Percentiles rank a stretch among this genome's conserved stretches.
These are phyloP conservation scores for Lypha dubia DNA, from an alignment of 2,888 invertebrate species.

Conservation along the genomic window DNA sequence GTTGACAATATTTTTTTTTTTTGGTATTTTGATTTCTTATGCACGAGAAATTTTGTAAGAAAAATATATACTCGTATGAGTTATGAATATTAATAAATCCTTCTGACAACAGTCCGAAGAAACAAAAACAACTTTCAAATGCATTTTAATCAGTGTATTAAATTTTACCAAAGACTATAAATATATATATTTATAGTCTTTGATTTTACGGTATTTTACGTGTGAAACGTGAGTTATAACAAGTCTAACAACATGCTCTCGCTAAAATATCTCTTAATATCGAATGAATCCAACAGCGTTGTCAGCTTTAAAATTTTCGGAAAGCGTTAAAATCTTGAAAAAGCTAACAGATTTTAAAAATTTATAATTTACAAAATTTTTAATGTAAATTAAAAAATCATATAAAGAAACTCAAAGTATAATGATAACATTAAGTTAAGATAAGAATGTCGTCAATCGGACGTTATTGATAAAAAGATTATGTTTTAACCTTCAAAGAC, in stretches of 20 bases:
- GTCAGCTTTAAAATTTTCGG: no score
- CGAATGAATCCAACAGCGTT: neutral
- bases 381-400: no score
- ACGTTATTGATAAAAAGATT: no score
- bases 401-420: no score
- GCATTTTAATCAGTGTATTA: conserved; percentile 59
- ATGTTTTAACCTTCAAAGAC: no score
- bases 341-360: no score
- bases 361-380: no score
- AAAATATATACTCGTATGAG: conserved; percentile 2
- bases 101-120: neutral
- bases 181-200: no score
- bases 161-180: no score
- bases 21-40: neutral
- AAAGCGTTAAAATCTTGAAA: no score
- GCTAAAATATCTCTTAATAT: conserved; percentile 25
- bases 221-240: conserved; percentile 48
- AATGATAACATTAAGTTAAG: no score
- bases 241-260: conserved; percentile 13
- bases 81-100: conserved; percentile 58
- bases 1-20: conserved; percentile 17
- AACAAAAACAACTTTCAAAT: conserved; percentile 55
- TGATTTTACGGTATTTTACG: conserved; percentile 28
- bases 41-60: neutral
- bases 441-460: no score